These are phyloP conservation scores for Troides helena DNA, from an alignment of 2,888 invertebrate species.

Conservation along the genomic window DNA sequence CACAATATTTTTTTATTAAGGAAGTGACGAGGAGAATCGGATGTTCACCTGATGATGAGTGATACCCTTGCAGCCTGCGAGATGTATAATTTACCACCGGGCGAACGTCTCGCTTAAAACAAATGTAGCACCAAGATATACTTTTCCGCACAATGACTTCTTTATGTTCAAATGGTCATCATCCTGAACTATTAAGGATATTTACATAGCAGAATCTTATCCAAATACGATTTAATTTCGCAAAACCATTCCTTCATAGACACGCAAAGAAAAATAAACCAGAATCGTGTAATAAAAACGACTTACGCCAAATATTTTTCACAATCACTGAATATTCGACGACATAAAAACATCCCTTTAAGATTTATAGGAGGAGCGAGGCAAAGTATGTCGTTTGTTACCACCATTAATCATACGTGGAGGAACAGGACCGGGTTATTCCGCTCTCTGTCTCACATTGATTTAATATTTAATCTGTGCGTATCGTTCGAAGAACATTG, in stretches of 20 bases:
- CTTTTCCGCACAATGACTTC: too few species aligned
- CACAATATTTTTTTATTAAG: too few species aligned
- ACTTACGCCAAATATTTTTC: conserved; percentile 25
- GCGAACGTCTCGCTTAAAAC: too few species aligned
- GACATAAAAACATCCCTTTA: conserved; percentile 26
- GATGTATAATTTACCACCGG: too few species aligned
- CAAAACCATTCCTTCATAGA: not conserved
- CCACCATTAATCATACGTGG: conserved; percentile 41
- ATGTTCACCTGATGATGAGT: too few species aligned
- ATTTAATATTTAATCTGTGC: conserved; percentile 25
- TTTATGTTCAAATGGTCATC: too few species aligned
- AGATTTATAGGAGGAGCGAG: conserved; percentile 29
- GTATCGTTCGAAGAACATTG: not conserved
- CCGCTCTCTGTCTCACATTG: conserved; percentile 34
- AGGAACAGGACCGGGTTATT: conserved; percentile 41
- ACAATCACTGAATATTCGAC: conserved; percentile 26
- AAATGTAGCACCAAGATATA: too few species aligned
- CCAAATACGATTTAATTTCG: not conserved
- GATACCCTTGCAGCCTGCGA: too few species aligned
- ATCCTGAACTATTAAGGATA: too few species aligned
- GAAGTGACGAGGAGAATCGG: too few species aligned
- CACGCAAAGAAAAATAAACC: not conserved
- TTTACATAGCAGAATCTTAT: not conserved
- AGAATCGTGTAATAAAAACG: not conserved
- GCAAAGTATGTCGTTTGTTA: conserved; percentile 33